Evolutionary conservation across 1,140 invertebrate genomes (phyloP).

Genomic region (Tetramorium simillimum): DNA sequence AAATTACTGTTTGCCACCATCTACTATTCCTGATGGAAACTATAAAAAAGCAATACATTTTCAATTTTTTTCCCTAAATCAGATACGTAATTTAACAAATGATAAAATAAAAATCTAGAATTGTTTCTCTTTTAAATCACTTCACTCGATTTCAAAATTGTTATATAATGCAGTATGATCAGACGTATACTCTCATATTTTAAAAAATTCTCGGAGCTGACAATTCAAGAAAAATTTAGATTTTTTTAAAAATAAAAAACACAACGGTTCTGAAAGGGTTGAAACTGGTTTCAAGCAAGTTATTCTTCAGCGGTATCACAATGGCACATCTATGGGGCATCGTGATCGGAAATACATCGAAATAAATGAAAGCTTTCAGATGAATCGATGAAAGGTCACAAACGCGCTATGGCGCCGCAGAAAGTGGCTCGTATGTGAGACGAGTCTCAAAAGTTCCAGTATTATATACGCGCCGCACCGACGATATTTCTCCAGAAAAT

Average conservation of each 20-base stretch:
- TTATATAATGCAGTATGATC: neutral
- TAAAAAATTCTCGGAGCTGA: neutral
- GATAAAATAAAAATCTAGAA: neutral
- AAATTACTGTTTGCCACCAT: neutral
- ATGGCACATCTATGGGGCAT: neutral
- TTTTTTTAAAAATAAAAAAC: neutral
- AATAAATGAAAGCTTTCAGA: constrained; percentile 46
- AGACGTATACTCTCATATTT: neutral
- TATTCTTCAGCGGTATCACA: constrained; percentile 24
- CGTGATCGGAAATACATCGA: constrained; percentile 14
- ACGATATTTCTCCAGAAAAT: constrained; percentile 42
- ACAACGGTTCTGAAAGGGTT: neutral
- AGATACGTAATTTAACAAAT: neutral
- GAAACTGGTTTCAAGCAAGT: neutral
- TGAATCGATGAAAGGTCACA: constrained; percentile 49
- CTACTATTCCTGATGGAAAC: neutral
- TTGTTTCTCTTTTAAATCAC: neutral
- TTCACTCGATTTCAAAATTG: neutral
- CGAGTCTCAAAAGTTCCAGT: constrained; percentile 30
- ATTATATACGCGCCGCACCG: constrained; percentile 30
- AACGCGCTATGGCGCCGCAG: neutral
- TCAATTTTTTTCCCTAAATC: neutral
- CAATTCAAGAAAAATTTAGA: neutral
- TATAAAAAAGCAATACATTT: neutral
- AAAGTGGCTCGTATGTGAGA: constrained; percentile 19